Base-by-base conservation (phyloP, 2,888 invertebrate genomes). In the Anthophora plumipes region DNA sequence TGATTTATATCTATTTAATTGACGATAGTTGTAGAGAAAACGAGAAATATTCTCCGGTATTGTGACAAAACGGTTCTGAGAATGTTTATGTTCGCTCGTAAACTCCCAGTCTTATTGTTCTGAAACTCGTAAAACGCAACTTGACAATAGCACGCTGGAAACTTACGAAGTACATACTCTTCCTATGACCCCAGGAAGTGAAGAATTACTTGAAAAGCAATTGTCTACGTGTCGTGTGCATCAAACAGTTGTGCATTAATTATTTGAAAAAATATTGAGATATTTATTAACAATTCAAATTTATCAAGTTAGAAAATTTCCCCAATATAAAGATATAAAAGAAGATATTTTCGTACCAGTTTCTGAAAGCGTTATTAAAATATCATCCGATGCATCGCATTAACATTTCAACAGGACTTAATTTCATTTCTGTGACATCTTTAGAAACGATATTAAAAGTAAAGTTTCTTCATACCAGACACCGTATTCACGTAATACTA, bases 11-110 rank as follows among this genome's bases (percentile, higher is more conserved):
- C 48, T 8, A 5, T 37, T 31, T 64, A 48, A 48, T 50, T 37
- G n/a, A n/a, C n/a, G 22, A 14, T 12, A 14, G 41, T 4, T 31
- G 12, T 4, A 9, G 11, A 9, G 39, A 39, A 37, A 20, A 17
- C 11, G 22, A 20, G 17, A 12, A 22, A 37, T 20, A 17, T 39
- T 52, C 31, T 52, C 14, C 14, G 17, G 12, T 37, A 3, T 9
- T 39, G 52, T 37, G 66, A 66, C 39, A 52, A 66, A 66, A 39
- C 17, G 37, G 22, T 37, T 50, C 9, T 9, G 20, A 2, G 17
- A 39, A 66, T 50, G 50, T 66, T 66, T 39, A 52, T 66, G 25
- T 17, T 22, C 17, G 11, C 52, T 22, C 52, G 22, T 66, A 66
- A 66, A 66, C 50, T 52, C 37, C 1, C 64, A 9, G n/a, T 52